A percentile compares a stretch with the other conserved stretches of the same genome.
Evolutionary conservation across 2,888 invertebrate species (phyloP).

Genomic region (Cephus pulcher): DNA sequence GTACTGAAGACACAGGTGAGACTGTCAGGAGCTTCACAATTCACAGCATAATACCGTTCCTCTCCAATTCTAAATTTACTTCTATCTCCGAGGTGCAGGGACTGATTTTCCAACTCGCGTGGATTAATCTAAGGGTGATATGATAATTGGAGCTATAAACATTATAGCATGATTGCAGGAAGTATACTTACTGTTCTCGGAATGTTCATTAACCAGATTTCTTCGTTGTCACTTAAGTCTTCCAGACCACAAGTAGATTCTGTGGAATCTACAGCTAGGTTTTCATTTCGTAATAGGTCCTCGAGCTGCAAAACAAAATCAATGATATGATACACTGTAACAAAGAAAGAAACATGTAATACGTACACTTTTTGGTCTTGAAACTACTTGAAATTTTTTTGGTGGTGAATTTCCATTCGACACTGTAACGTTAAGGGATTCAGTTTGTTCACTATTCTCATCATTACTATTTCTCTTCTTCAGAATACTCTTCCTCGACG

Average conservation of each 20-base stretch:
- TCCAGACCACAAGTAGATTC: slow-evolving; percentile 25
- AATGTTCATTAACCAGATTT: slow-evolving; percentile 36
- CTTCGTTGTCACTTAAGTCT: slow-evolving; percentile 30
- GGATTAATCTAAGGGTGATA: neutral
- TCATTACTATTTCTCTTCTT: slow-evolving; percentile 2
- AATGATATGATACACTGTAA: no score
- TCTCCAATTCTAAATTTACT: slow-evolving; percentile 33
- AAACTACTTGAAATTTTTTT: slow-evolving; percentile 3
- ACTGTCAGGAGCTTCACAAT: slow-evolving; percentile 22
- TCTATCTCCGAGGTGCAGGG: slow-evolving; percentile 29
- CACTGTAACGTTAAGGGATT: no score
- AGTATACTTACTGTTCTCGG: slow-evolving; percentile 30
- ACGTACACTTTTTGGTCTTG: slow-evolving; percentile 33
- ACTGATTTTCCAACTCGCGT: slow-evolving; percentile 29
- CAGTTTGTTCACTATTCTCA: no score
- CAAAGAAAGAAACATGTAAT: no score
- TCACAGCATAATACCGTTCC: slow-evolving; percentile 30
- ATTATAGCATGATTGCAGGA: neutral
- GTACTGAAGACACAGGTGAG: slow-evolving; percentile 34
- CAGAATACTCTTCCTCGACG: slow-evolving; percentile 14
- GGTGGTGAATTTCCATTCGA: slow-evolving; percentile 4
- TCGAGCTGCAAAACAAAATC: slow-evolving; percentile 21
- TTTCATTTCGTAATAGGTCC: slow-evolving; percentile 25
- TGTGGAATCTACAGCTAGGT: slow-evolving; percentile 10
- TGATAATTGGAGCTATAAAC: neutral